These are phyloP conservation scores for Prunella himalayana DNA, from an alignment of 2,113 vertebrate species.

Conservation along the genomic window DNA sequence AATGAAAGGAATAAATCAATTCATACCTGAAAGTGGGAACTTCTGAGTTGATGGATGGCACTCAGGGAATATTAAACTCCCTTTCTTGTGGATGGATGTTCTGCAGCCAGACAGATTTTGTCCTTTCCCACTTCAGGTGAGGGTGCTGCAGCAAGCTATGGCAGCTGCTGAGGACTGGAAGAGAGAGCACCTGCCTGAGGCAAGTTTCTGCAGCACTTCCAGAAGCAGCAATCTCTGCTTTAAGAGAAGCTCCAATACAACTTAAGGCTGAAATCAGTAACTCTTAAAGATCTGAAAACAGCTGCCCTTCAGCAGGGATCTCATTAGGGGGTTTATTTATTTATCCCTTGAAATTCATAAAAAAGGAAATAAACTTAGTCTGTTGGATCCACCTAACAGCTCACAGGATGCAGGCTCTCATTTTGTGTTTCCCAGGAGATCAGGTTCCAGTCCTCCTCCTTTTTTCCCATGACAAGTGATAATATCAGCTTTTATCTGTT, in stretches of 20 bases:
- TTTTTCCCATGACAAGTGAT: neutral
- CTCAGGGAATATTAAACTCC: neutral
- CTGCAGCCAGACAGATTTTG: neutral
- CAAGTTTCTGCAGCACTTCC: neutral
- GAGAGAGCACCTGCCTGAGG: neutral
- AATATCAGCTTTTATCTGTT: neutral
- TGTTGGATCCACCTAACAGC: neutral
- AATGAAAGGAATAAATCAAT: conserved; percentile 8
- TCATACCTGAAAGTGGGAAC: neutral
- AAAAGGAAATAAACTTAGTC: neutral
- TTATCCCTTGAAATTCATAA: neutral
- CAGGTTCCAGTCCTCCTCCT: neutral
- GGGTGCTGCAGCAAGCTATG: neutral
- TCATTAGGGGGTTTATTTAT: neutral
- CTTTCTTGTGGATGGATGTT: neutral
- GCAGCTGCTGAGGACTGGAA: neutral
- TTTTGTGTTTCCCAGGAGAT: neutral
- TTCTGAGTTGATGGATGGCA: neutral
- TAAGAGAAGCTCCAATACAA: neutral
- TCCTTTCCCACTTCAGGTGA: neutral
- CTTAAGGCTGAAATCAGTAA: neutral
- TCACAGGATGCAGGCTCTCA: neutral
- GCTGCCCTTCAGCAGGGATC: neutral
- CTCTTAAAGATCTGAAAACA: neutral
- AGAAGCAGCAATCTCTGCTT: neutral